A percentile compares a stretch with the other conserved stretches of the same genome.
Conservation (phyloP, 2,888 invertebrate species). For the Orthosia gothica region DNA sequence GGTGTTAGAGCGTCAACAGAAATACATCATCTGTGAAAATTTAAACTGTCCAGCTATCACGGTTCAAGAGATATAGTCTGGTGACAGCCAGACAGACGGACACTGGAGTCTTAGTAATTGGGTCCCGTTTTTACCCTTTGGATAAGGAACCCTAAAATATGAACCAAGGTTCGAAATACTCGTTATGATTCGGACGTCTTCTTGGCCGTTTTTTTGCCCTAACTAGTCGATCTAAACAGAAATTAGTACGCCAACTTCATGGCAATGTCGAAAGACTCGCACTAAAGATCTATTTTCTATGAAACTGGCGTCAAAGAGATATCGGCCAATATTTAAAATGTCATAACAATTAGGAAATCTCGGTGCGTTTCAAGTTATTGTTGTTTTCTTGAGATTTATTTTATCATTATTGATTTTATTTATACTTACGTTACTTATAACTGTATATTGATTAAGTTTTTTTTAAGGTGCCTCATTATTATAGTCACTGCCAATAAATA, state of each 20-base stretch:
- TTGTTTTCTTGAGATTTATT: slow-evolving; percentile 19
- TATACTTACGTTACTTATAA: background rate
- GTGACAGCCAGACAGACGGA: too few relatives aligned
- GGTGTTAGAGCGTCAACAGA: too few relatives aligned
- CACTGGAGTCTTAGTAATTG: too few relatives aligned
- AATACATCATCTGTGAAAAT: too few relatives aligned
- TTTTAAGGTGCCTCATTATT: slow-evolving; percentile 2
- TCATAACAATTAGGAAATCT: slow-evolving; percentile 41
- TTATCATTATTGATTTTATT: slow-evolving; percentile 38
- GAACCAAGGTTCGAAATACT: background rate
- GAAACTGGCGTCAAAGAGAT: slow-evolving; percentile 40
- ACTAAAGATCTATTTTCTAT: slow-evolving; percentile 51
- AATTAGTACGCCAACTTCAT: slow-evolving; percentile 44
- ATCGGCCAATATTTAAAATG: slow-evolving; percentile 37
- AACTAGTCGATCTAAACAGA: slow-evolving; percentile 44
- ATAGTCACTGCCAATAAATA: slow-evolving; percentile 47
- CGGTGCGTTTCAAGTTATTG: slow-evolving; percentile 12
- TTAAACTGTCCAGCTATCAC: too few relatives aligned
- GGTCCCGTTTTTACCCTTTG: too few relatives aligned
- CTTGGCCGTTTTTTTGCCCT: slow-evolving; percentile 4
- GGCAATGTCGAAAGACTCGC: slow-evolving; percentile 52
- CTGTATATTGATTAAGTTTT: slow-evolving; percentile 28
- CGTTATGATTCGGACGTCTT: background rate
- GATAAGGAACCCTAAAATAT: too few relatives aligned
- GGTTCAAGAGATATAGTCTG: too few relatives aligned